A percentile compares a stretch with the other conserved stretches of the same genome.
Conservation (phyloP, 2,797 vertebrate species). For the Gouania willdenowi region DNA sequence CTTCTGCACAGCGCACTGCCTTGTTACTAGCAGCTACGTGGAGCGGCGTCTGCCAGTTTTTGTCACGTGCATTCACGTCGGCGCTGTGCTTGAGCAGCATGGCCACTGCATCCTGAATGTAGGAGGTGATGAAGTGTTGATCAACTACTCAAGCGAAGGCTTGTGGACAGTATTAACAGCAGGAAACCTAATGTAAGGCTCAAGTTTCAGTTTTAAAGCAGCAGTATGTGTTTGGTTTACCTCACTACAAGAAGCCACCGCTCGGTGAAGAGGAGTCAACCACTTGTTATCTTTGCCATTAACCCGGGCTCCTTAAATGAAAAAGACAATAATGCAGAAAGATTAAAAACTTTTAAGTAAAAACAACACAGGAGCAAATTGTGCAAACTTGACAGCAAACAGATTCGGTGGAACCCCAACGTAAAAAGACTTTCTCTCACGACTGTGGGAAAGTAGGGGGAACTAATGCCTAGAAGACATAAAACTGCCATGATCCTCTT, state of each 20-base stretch:
- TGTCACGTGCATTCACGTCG: slow-evolving; percentile 94
- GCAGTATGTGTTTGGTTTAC: slow-evolving; percentile 67
- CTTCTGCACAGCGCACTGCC: slow-evolving; percentile 91
- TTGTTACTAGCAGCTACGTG: slow-evolving; percentile 94
- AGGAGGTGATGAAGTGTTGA: too few relatives aligned
- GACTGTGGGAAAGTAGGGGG: not conserved
- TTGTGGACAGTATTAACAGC: not conserved
- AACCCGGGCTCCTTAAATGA: slow-evolving; percentile 88
- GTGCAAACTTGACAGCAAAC: not conserved
- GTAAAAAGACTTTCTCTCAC: not conserved
- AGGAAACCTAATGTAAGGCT: not conserved
- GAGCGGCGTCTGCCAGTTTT: slow-evolving; percentile 96
- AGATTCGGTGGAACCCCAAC: too few relatives aligned
- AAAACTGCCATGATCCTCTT: slow-evolving; percentile 25
- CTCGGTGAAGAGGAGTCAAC: slow-evolving; percentile 97
- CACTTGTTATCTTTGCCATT: slow-evolving; percentile 99
- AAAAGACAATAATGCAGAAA: slow-evolving; percentile 16
- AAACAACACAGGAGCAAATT: not conserved
- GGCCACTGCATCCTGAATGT: slow-evolving; percentile 85
- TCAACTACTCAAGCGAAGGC: not conserved
- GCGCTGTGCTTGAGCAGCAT: slow-evolving; percentile 94
- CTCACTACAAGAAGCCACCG: slow-evolving; percentile 96
- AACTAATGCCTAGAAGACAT: slow-evolving; percentile 15
- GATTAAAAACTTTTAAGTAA: not conserved
- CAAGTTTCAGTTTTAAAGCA: not conserved